Percentiles rank a stretch among this genome's conserved stretches.
phyloP scores from a whole-genome alignment of 2,888 invertebrate species.

The Parascotia fuliginaria region DNA sequence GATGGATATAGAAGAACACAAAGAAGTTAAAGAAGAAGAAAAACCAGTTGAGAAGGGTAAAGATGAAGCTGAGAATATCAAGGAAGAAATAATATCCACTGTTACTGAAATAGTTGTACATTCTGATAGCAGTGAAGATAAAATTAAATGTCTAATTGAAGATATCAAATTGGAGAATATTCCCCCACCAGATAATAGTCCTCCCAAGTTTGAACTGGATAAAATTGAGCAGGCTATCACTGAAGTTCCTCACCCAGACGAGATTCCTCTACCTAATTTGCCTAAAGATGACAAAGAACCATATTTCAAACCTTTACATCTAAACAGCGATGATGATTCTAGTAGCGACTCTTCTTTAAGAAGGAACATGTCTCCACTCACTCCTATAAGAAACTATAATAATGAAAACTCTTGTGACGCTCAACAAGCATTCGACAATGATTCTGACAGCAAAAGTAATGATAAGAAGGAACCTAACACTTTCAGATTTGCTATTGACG shows the following conservation, averaged over 20 bases:
- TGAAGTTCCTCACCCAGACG: slow-evolving; percentile 52
- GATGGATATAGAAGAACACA: slow-evolving; percentile 62
- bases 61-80: slow-evolving; percentile 27
- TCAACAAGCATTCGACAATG: slow-evolving; percentile 77
- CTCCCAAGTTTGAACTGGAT: slow-evolving; percentile 69
- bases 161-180: slow-evolving; percentile 70
- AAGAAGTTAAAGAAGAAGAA: slow-evolving; percentile 41
- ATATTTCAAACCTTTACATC: slow-evolving; percentile 65
- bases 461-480: slow-evolving; percentile 69
- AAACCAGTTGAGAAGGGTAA: slow-evolving; percentile 74
- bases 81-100: slow-evolving; percentile 62
- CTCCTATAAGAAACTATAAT: slow-evolving; percentile 78
- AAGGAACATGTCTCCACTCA: slow-evolving; percentile 80
- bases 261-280: slow-evolving; percentile 53
- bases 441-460: slow-evolving; percentile 58
- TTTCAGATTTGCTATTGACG: slow-evolving; percentile 74
- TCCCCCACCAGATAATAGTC: slow-evolving; percentile 61
- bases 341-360: slow-evolving; percentile 76
- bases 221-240: slow-evolving; percentile 60
- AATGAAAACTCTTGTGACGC: slow-evolving; percentile 82
- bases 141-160: slow-evolving; percentile 66
- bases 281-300: slow-evolving; percentile 68
- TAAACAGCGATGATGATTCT: slow-evolving; percentile 69
- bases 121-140: slow-evolving; percentile 61
- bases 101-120: slow-evolving; percentile 71